Percentiles rank a stretch among this genome's conserved stretches.
phyloP scores from a whole-genome alignment of 2,113 vertebrate species.

The Geococcyx californianus region DNA sequence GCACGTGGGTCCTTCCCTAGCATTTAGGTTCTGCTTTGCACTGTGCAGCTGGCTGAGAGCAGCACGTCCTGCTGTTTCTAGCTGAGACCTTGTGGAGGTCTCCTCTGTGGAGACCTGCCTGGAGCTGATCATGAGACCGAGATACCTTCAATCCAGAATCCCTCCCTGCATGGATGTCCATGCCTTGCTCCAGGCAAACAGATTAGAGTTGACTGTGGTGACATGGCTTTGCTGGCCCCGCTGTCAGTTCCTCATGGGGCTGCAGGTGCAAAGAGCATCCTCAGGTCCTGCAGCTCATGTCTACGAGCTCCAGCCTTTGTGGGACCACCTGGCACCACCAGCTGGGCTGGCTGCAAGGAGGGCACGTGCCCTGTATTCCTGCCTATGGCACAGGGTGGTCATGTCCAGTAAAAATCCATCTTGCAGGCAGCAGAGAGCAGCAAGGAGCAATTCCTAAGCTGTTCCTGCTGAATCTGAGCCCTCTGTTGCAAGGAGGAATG shows the following conservation, averaged over 20 bases:
- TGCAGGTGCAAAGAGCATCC: neutral
- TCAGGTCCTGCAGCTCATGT: neutral
- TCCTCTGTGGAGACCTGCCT: neutral
- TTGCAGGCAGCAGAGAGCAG: neutral
- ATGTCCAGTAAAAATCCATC: neutral
- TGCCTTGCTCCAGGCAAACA: neutral
- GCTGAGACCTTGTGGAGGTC: neutral
- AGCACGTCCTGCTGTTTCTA: neutral
- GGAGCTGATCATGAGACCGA: fast-evolving
- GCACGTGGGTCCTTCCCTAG: neutral
- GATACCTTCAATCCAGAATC: neutral
- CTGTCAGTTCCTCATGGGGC: neutral
- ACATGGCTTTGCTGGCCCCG: neutral
- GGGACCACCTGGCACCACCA: neutral
- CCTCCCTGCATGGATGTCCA: neutral
- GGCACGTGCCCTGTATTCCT: neutral
- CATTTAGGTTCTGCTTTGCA: neutral
- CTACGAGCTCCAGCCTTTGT: fast-evolving
- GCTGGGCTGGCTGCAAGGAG: neutral
- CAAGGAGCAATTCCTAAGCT: neutral
- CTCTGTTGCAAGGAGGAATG: fast-evolving
- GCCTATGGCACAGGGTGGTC: fast-evolving
- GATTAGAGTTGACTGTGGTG: too few species aligned
- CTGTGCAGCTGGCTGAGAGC: neutral
- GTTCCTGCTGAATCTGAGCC: neutral